Base-by-base conservation (phyloP, 2,888 invertebrate genomes). In the Lasioglossum zephyrum region DNA sequence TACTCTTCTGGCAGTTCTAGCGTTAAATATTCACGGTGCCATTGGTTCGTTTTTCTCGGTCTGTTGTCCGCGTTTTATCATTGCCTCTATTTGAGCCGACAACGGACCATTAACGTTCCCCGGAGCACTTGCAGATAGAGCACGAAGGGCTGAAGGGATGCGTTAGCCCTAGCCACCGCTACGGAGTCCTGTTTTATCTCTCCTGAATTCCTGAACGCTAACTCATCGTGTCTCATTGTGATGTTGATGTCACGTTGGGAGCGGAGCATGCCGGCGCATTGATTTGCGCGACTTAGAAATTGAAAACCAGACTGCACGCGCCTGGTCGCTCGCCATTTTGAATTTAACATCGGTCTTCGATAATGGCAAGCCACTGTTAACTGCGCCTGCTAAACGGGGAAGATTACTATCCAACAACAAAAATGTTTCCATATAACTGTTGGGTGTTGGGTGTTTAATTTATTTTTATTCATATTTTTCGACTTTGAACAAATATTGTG, bases 141-240 rank as follows among this genome's bases (percentile, higher is more conserved):
- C 82, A 82, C 79, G 83, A 74, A 77, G 41, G 73, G 63, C 60
- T 44, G 13, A 49, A 57, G 70, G 85, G 78, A 60, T 69, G 82
- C 26, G n/a, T n/a, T 57, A 66, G 26, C 36, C 73, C 77, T 80
- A 72, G 36, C 22, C 22, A 6, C 44, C 41, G 26, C 44, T 3
- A 31, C 63, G 60, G 39, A 77, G 70, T 70, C 83, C 81, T 79
- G 76, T 76, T 83, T 70, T 82, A 88, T 83, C 83, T 79, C 85
- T 41, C 26, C 74, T 79, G 87, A 85, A 91, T 91, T 91, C 91
- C 90, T 91, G 80, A 87, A 85, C 70, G 90, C 85, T 87, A 85
- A 82, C 88, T 91, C 91, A 91, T 87, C 88, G 80, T 13, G 77
- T 60, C 81, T 84, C 79, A 88, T 87, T 88, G 85, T 86, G 73